These are phyloP conservation scores for Nyctibius bracteatus DNA, from an alignment of 2,113 vertebrate species.

Conservation along the genomic window DNA sequence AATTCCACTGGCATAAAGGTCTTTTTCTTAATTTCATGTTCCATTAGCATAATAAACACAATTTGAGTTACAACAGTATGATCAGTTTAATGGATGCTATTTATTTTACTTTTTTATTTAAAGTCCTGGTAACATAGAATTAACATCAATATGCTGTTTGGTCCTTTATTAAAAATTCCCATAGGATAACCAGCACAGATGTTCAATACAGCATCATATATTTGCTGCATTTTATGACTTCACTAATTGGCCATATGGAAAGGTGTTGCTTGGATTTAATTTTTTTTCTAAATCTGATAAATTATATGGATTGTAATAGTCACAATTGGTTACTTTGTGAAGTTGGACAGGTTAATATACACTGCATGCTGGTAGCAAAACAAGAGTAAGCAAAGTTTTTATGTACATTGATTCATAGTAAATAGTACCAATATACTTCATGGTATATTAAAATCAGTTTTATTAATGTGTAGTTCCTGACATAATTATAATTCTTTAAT, in stretches of 20 bases:
- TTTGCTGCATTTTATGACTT: conserved; percentile 77
- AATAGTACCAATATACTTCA: conserved; percentile 23
- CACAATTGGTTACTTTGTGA: conserved; percentile 66
- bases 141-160: conserved; percentile 90
- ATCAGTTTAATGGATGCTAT: conserved; percentile 99
- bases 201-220: conserved; percentile 82
- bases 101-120: conserved; percentile 99
- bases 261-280: conserved; percentile 81
- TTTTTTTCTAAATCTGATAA: conserved; percentile 58
- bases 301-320: conserved; percentile 73
- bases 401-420: conserved; percentile 5
- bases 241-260: conserved; percentile 83
- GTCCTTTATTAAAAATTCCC: conserved; percentile 91
- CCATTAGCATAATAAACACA: conserved; percentile 99
- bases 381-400: conserved; percentile 58
- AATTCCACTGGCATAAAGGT: conserved; percentile 99
- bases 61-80: conserved; percentile 98
- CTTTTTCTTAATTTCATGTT: conserved; percentile 99
- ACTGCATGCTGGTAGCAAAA: conserved; percentile 46
- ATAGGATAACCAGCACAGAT: conserved; percentile 86
- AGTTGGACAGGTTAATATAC: conserved; percentile 51
- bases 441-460: conserved; percentile 20
- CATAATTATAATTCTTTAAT: conserved; percentile 54
- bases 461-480: conserved; percentile 50
- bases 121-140: conserved; percentile 90